Percentiles rank a stretch among this genome's conserved stretches.
phyloP scores from a whole-genome alignment of 2,797 vertebrate species.

The Gymnoscopelus microlampas region DNA sequence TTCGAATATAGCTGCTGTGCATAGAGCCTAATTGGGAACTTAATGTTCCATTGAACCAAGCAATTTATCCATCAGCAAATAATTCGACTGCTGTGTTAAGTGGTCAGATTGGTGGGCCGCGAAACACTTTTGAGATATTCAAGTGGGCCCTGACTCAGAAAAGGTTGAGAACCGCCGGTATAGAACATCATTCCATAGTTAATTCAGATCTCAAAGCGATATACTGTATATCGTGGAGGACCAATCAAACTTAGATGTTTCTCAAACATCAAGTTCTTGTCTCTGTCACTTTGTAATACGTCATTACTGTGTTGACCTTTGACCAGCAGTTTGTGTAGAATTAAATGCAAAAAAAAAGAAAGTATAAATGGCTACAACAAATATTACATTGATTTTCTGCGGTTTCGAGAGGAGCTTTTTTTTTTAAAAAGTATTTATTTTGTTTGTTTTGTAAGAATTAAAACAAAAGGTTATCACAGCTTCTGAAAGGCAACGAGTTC shows the following conservation, averaged over 20 bases:
- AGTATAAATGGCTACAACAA: slow-evolving; percentile 46
- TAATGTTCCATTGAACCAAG: no score
- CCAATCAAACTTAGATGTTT: slow-evolving; percentile 46
- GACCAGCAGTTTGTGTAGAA: slow-evolving; percentile 77
- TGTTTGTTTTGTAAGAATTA: slow-evolving; percentile 73
- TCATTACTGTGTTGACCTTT: slow-evolving; percentile 49
- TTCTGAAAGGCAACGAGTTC: slow-evolving; percentile 88
- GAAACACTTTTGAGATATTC: no score
- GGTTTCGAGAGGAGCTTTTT: slow-evolving; percentile 75
- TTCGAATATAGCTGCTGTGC: no score
- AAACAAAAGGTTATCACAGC: slow-evolving; percentile 89
- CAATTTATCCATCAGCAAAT: no score
- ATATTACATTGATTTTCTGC: slow-evolving; percentile 57
- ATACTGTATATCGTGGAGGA: slow-evolving; percentile 31
- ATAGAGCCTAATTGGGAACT: no score
- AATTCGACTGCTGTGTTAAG: no score
- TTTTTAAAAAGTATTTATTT: slow-evolving; percentile 45
- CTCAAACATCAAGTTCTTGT: slow-evolving; percentile 43
- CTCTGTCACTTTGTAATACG: slow-evolving; percentile 56
- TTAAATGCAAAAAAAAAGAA: slow-evolving; percentile 74
- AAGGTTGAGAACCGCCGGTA: background rate
- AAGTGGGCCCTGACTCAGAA: no score
- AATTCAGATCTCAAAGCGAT: slow-evolving; percentile 37
- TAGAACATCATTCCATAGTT: slow-evolving; percentile 13
- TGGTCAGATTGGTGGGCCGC: no score